Evolutionary conservation across 2,797 vertebrate genomes (phyloP).

Genomic region (Rhinatrema bivittatum): DNA sequence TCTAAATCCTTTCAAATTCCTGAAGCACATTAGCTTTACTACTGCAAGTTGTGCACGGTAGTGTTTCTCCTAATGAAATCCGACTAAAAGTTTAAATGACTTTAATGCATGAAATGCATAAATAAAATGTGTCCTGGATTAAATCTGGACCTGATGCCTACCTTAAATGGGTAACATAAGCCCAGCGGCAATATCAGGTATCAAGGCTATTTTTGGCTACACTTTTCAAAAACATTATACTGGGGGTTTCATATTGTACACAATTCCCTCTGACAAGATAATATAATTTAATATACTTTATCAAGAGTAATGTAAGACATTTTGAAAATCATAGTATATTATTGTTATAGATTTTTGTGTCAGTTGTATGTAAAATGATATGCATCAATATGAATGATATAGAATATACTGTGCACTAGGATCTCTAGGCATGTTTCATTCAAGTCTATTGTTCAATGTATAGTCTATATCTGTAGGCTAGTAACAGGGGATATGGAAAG

Average conservation of each 20-base stretch:
- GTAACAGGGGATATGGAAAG: no score
- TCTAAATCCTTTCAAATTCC: slow-evolving; percentile 69
- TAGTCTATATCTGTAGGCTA: no score
- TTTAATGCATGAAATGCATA: slow-evolving; percentile 73
- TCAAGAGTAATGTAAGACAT: no score
- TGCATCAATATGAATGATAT: no score
- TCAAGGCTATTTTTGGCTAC: slow-evolving; percentile 46
- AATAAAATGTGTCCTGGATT: slow-evolving; percentile 73
- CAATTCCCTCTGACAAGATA: slow-evolving; percentile 23
- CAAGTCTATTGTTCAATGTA: no score
- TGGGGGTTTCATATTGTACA: slow-evolving; percentile 40
- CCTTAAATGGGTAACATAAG: slow-evolving; percentile 64
- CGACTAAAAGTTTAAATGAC: slow-evolving; percentile 72
- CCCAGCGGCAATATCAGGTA: slow-evolving; percentile 47
- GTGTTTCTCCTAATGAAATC: slow-evolving; percentile 72
- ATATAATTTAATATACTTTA: no score
- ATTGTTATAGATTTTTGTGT: no score
- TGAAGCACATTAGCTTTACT: slow-evolving; percentile 68
- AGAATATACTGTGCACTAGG: no score
- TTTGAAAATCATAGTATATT: no score
- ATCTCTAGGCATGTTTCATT: no score
- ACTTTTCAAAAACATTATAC: slow-evolving; percentile 36
- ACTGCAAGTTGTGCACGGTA: slow-evolving; percentile 61
- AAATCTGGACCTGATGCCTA: slow-evolving; percentile 65
- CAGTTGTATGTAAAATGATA: no score